A percentile compares a stretch with the other conserved stretches of the same genome.
These are phyloP conservation scores for Trisateles emortualis DNA, from an alignment of 2,888 invertebrate genomes.

Conservation along the genomic window DNA sequence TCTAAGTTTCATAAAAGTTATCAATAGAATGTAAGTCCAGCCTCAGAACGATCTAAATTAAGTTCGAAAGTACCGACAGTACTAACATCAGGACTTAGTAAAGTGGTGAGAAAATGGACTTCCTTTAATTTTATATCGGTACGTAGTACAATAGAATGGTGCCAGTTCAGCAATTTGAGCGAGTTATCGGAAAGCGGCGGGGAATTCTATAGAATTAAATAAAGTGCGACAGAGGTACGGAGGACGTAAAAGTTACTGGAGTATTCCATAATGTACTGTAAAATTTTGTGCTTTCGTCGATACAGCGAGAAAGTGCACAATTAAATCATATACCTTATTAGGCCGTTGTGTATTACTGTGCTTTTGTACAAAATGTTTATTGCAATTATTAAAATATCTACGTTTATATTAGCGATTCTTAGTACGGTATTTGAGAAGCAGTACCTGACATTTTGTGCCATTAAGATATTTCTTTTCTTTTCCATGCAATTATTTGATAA, in stretches of 20 bases:
- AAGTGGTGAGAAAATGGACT: slow-evolving; percentile 69
- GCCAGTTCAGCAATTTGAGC: slow-evolving; percentile 66
- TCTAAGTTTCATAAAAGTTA: slow-evolving; percentile 53
- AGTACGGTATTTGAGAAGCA: too few relatives aligned
- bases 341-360: too few relatives aligned
- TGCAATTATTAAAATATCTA: too few relatives aligned
- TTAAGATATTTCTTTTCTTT: too few relatives aligned
- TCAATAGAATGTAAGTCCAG: slow-evolving; percentile 38
- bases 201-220: slow-evolving; percentile 67
- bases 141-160: slow-evolving; percentile 61
- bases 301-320: background rate
- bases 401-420: too few relatives aligned
- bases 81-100: slow-evolving; percentile 41
- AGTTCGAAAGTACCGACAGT: slow-evolving; percentile 55
- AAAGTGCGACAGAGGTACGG: slow-evolving; percentile 53
- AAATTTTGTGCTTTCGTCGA: background rate
- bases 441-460: too few relatives aligned
- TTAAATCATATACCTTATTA: background rate
- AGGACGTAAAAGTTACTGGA: slow-evolving; percentile 55
- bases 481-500: too few relatives aligned
- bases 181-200: slow-evolving; percentile 59
- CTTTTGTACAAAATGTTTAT: too few relatives aligned
- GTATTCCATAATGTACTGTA: slow-evolving; percentile 21
- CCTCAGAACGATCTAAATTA: slow-evolving; percentile 59
- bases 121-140: slow-evolving; percentile 64